Evolutionary conservation across 2,888 invertebrate genomes (phyloP).

Genomic region (Monoplex corrugatus): DNA sequence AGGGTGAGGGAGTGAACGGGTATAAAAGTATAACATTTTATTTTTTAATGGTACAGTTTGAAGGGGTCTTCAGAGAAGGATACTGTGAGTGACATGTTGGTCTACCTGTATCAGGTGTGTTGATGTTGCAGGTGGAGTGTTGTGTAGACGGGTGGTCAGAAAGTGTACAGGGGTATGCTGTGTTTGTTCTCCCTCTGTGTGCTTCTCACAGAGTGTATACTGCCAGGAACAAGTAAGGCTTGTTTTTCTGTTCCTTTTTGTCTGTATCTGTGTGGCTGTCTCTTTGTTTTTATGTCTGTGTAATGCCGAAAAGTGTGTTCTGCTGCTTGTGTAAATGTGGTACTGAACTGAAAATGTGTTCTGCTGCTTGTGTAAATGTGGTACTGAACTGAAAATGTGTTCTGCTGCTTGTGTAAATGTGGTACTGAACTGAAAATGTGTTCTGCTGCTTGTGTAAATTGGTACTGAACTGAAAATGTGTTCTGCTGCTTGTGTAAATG

Average conservation of each 20-base stretch:
- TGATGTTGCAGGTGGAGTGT: slow-evolving; percentile 86
- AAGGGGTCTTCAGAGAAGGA: too few species aligned
- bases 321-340: too few species aligned
- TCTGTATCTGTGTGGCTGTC: neutral
- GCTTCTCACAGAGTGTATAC: slow-evolving; percentile 92
- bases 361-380: neutral
- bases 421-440: neutral
- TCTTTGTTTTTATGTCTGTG: neutral
- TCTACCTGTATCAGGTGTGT: too few species aligned
- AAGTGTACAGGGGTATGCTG: slow-evolving; percentile 87
- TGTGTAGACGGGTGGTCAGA: slow-evolving; percentile 90
- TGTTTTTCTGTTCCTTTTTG: neutral
- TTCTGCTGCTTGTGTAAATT: neutral
- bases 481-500: too few species aligned
- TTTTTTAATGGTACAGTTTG: too few species aligned
- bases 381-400: neutral
- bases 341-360: neutral
- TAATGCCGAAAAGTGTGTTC: too few species aligned
- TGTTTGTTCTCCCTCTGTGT: slow-evolving; percentile 92
- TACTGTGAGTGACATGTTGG: too few species aligned
- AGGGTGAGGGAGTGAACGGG: too few species aligned
- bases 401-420: too few species aligned
- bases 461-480: neutral
- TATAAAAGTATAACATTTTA: too few species aligned
- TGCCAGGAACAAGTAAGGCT: slow-evolving; percentile 68